Conservation (phyloP, 2,113 vertebrate species). For the Malurus cyaneus region DNA sequence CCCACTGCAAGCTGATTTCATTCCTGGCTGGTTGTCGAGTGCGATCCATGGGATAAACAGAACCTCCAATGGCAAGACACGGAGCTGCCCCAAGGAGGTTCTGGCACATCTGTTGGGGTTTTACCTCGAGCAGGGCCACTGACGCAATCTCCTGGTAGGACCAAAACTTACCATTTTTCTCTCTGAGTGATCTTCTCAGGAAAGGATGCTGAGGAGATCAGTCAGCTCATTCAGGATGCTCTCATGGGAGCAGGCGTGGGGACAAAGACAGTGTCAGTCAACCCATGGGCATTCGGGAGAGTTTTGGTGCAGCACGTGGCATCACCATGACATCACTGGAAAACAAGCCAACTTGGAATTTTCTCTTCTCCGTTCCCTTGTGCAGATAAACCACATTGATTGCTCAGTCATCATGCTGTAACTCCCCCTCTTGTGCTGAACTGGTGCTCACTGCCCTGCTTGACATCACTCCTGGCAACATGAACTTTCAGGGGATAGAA, state of each 20-base stretch:
- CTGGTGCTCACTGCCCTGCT: neutral
- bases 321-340: neutral
- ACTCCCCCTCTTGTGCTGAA: neutral
- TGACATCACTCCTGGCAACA: neutral
- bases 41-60: neutral
- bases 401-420: neutral
- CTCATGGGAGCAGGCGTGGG: neutral
- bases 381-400: neutral
- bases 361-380: neutral
- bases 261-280: neutral
- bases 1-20: neutral
- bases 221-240: neutral
- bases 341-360: neutral
- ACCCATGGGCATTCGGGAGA: neutral
- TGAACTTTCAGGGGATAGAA: neutral
- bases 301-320: neutral
- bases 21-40: neutral
- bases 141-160: neutral
- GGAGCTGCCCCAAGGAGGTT: neutral
- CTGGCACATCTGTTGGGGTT: neutral
- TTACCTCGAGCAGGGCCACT: neutral
- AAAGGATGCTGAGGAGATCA: neutral
- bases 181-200: neutral
- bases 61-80: neutral
- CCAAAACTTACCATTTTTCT: neutral